Evolutionary conservation across 53 echinoderm and acorn worm species (phyloP).

Genomic region (Pentamera pediparva): DNA sequence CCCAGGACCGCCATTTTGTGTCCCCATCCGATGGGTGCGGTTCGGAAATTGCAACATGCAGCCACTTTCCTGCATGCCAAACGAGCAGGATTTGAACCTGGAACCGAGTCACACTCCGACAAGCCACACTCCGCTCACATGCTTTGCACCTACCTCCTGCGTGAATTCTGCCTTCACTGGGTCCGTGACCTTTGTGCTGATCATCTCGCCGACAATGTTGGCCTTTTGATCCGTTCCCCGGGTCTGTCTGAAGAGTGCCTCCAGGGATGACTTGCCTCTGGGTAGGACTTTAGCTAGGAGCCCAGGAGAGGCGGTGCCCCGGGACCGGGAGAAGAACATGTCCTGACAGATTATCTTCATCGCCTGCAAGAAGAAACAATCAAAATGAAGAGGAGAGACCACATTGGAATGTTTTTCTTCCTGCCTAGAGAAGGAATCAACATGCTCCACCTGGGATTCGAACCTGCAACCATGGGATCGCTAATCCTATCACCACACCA

Average conservation of each 20-base stretch:
- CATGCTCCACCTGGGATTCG: not conserved
- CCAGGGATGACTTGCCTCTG: slow-evolving; percentile 71
- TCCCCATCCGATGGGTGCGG: no score
- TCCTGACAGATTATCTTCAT: slow-evolving; percentile 95
- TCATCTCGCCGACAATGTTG: slow-evolving; percentile 73
- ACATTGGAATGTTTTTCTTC: no score
- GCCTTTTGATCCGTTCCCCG: slow-evolving; percentile 69
- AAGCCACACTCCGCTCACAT: no score
- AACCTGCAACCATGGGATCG: no score
- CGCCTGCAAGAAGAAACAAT: slow-evolving; percentile 34
- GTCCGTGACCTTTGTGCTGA: slow-evolving; percentile 60
- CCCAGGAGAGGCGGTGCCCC: slow-evolving; percentile 49
- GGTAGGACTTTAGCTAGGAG: slow-evolving; percentile 61
- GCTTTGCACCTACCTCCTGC: slow-evolving; percentile 77
- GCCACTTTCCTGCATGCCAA: no score
- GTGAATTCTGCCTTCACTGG: slow-evolving; percentile 76
- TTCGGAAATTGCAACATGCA: no score
- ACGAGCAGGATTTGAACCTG: no score
- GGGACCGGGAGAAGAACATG: slow-evolving; percentile 96
- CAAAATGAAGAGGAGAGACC: not conserved
- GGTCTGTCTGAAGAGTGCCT: slow-evolving; percentile 66
- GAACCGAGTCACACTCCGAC: no score
- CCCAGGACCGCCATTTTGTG: no score
- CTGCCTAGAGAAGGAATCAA: not conserved
- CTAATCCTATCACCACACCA: no score